Evolutionary conservation across 2,113 vertebrate species (phyloP).

Genomic region (Diglossa brunneiventris): DNA sequence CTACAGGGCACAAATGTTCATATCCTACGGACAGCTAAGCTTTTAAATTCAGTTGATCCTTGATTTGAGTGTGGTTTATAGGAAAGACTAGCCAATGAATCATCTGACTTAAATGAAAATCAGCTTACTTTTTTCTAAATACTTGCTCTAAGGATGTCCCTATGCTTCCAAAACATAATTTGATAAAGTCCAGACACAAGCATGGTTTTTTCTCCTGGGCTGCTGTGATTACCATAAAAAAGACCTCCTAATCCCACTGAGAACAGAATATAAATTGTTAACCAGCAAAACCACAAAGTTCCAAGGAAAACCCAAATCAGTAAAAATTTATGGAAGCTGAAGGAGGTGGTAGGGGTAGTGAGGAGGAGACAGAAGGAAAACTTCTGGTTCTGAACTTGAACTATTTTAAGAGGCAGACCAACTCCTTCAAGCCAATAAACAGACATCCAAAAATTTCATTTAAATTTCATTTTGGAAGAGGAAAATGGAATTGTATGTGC

Average conservation of each 20-base stretch:
- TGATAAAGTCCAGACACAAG: not conserved
- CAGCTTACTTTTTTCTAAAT: constrained; percentile 4
- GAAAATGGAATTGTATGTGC: not conserved
- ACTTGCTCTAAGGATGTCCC: not conserved
- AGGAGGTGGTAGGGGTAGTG: not conserved
- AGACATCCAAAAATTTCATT: not conserved
- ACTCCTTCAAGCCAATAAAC: not conserved
- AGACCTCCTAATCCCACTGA: not conserved
- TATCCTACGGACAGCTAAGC: not conserved
- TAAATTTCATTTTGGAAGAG: not conserved
- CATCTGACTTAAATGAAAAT: constrained; percentile 28
- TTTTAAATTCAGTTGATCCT: not conserved
- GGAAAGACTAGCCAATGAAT: not conserved
- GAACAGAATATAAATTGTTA: not conserved
- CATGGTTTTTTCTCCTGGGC: not conserved
- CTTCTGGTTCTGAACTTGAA: not conserved
- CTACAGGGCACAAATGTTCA: not conserved
- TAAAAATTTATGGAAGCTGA: not conserved
- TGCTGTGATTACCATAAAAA: not conserved
- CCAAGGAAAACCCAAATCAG: not conserved
- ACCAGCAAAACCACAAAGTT: not conserved
- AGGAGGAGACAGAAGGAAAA: not conserved
- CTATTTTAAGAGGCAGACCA: not conserved
- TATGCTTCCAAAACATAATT: constrained; percentile 15
- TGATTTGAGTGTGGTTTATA: not conserved